These are phyloP conservation scores for Pycnomerus fuliginosus DNA, from an alignment of 2,888 invertebrate species.

Conservation along the genomic window DNA sequence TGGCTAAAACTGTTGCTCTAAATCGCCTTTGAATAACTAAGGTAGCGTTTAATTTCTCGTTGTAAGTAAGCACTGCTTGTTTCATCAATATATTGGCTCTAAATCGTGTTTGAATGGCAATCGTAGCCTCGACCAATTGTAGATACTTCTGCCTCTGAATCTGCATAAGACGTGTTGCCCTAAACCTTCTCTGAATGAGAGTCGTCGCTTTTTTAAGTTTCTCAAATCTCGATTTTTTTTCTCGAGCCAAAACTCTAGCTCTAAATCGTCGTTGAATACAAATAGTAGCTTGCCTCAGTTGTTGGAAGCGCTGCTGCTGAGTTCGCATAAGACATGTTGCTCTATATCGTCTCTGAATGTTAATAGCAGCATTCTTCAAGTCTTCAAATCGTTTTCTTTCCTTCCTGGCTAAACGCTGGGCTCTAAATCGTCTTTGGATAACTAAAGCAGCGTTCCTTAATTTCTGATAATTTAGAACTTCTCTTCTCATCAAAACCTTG, in stretches of 20 bases:
- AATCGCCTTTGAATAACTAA: conserved; percentile 43
- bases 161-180: conserved; percentile 52
- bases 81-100: conserved; percentile 47
- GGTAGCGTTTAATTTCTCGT: conserved; percentile 22
- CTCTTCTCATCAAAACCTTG: conserved; percentile 33
- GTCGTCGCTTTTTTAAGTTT: conserved; percentile 43
- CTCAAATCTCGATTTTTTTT: conserved; percentile 54
- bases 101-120: conserved; percentile 44
- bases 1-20: conserved; percentile 47
- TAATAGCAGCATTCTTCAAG: conserved; percentile 42
- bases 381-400: conserved; percentile 46
- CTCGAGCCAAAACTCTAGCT: conserved; percentile 46
- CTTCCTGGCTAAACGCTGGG: conserved; percentile 43
- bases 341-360: conserved; percentile 46
- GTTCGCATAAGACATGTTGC: conserved; percentile 17
- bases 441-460: conserved; percentile 17
- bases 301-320: conserved; percentile 10
- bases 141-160: conserved; percentile 48
- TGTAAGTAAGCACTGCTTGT: conserved; percentile 24
- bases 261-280: conserved; percentile 25
- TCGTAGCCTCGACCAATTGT: conserved; percentile 26
- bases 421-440: conserved; percentile 55
- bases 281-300: conserved; percentile 23
- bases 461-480: conserved; percentile 32
- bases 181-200: conserved; percentile 44